Base-by-base conservation (phyloP, 2,888 invertebrate genomes). In the Aphrophora alni region DNA sequence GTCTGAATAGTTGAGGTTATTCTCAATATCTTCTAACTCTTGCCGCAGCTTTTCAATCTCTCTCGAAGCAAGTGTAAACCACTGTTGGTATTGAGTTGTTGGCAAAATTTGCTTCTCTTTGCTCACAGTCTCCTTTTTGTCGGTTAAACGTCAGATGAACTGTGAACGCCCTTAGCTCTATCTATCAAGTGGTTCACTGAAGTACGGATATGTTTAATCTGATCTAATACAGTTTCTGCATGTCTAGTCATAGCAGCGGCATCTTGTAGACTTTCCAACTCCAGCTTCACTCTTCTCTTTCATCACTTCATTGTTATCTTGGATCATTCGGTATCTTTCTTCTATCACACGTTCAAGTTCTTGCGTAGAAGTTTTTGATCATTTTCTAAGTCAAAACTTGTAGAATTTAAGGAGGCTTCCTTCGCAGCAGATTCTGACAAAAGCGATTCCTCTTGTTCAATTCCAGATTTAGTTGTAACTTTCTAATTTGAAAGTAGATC, bases 361-460 rank as follows among this genome's bases (percentile, higher is more conserved):
- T 89, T 96, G 95, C 75, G 86, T 87, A 92, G 92, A 90, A 96
- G 95, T 90, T 97, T 97, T 4, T 94, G 90, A 89, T 98, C 98
- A 88, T 93, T 94, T 89, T 98, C 98, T 85, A 98, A 91, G 85
- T 98, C 98, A 79, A 95, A 90, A 85, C 99, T 98, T 88, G 96
- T 95, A 28, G 94, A 91, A 85, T 96, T 96, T 83, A 98, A 93
- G 33, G 97, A 96, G 82, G 97, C 96, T 90, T 99, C 99, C 88
- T 97, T 93, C 33, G 96, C 96, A 17, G 97, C 98, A 0, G 97
- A 97, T 89, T 99, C 99, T 86, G 93, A 94, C 84, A 99, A 91
- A 82, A 99, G 92, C 77, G 95, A 95, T 90, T 99, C 98, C 90
- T 99, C 99, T 87, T 98, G 96, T 89, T 98, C 98, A 86, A 98